Base-by-base conservation (phyloP, 2,888 invertebrate species). In the Meiosimyza platycephala region DNA sequence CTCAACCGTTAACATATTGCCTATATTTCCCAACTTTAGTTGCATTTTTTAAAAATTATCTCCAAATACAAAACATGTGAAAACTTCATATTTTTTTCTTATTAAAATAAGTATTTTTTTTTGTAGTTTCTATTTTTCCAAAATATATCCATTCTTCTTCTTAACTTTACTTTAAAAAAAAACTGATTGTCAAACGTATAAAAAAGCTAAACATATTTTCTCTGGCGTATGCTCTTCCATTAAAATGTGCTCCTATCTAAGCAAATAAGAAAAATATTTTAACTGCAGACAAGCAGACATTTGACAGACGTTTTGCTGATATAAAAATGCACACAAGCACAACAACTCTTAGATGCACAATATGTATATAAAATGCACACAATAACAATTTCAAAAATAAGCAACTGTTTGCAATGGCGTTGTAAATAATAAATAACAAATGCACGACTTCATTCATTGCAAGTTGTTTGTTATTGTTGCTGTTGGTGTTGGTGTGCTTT, bases 341-440 rank as follows among this genome's bases (percentile, higher is more conserved):
- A 57, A n/a, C 18, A 47, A 12, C 18, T 4, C 28, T 28, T 28
- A 28, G 28, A 28, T 4, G 4, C 4, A 28, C 3, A 28, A 16
- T 66, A 16, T 48, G 55, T 54, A 13, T 7, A 28, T 6, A 22
- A n/a, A 9, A 40, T 16, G 47, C 55, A 55, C 4, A 28, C 3
- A 47, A 57, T 18, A 67, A 67, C 22, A 57, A 33, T 33, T 33
- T 40, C 13, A 47, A 40, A 55, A 55, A 67, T 67, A 67, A 55
- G 47, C 55, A 57, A 67, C 12, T 57, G 67, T 67, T 67, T 16
- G 67, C 55, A 67, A 67, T 47, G 55, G 15, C 22, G 47, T 55
- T 59, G 60, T 52, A 60, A 71, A 71, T 65, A 71, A 71, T 59
- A 65, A 71, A 71, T 71, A 65, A 65, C 71, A 51, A 55, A 55